Base-by-base conservation (phyloP, 2,113 vertebrate genomes). In the Amphilophus citrinellus region DNA sequence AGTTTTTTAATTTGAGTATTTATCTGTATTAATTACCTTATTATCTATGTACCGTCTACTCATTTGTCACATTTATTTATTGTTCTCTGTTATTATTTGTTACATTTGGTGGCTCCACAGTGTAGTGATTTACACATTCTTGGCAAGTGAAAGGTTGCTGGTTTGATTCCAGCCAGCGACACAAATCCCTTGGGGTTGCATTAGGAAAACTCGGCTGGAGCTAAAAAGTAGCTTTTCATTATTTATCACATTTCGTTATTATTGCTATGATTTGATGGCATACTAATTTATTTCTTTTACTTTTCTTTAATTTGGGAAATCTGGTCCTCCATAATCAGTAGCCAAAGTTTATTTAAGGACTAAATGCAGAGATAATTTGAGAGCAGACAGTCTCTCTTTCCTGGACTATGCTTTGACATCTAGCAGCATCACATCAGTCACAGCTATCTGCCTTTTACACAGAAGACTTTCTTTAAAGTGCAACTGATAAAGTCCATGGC, bases 401-500 rank as follows among this genome's bases (percentile, higher is more conserved):
- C 27, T 47, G 37, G 42, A 22, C 62, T 71, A 32, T 30, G 47
- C 10, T 68, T 81, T 63, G 53, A 80, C 80, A 17, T 62, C 60
- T 59, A 82, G 66, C 53, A 71, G 61, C 27, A 79, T 83, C 76
- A 61, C 56, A 71, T 83, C 35, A 68, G 60, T 18, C 20, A 44
- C 82, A 76, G 56, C 65, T 62, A 78, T 80, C 75, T 50, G 61
- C 50, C 17, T 83, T 42, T 63, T 10, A 58, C 5, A 6, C 20
- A 71, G 2, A 76, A 17, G 47, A 50, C 66, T 59, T 53, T 71
- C 27, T 81, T 57, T 68, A 44, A 50, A 86, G 79, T 77, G 56
- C 76, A 76, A 84, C 39, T 44, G 65, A 89, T 84, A 27, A 87
- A 83, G 61, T 75, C 61, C 63, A 22, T 44, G 37, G 22, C 22